phyloP scores from a whole-genome alignment of 2,113 vertebrate genomes.

The Sciurus niger region DNA sequence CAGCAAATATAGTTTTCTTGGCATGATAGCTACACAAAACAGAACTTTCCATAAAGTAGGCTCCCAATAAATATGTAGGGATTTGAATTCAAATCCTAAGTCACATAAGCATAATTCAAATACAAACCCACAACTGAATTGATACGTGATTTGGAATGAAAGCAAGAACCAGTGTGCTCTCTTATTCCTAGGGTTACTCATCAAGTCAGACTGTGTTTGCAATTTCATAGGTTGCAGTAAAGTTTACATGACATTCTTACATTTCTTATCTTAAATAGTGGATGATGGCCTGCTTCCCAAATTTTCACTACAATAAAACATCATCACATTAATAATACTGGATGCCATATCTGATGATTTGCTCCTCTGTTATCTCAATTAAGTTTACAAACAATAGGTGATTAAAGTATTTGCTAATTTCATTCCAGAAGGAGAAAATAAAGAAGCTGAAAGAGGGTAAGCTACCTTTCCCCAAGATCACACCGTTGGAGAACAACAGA shows the following conservation, averaged over 20 bases:
- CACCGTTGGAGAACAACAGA: not conserved
- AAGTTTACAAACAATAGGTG: not conserved
- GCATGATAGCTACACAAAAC: not conserved
- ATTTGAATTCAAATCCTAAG: slow-evolving; percentile 34
- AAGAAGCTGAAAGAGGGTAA: not conserved
- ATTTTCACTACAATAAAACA: not conserved
- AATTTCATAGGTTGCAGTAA: not conserved
- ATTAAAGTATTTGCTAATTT: not conserved
- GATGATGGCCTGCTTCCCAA: not conserved
- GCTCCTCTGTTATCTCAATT: not conserved
- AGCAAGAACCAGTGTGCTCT: not conserved
- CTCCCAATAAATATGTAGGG: not conserved
- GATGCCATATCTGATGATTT: not conserved
- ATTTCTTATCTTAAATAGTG: not conserved
- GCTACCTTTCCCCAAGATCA: not conserved
- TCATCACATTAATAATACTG: not conserved
- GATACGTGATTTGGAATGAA: not conserved
- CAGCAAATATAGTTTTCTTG: not conserved
- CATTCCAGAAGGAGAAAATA: not conserved
- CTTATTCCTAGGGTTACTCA: not conserved
- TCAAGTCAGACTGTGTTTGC: not conserved
- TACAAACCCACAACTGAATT: not conserved
- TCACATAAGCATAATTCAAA: not conserved
- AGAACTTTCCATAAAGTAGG: not conserved
- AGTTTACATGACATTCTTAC: not conserved